Evolutionary conservation across 2,797 vertebrate species (phyloP).

Genomic region (Spea hammondii): DNA sequence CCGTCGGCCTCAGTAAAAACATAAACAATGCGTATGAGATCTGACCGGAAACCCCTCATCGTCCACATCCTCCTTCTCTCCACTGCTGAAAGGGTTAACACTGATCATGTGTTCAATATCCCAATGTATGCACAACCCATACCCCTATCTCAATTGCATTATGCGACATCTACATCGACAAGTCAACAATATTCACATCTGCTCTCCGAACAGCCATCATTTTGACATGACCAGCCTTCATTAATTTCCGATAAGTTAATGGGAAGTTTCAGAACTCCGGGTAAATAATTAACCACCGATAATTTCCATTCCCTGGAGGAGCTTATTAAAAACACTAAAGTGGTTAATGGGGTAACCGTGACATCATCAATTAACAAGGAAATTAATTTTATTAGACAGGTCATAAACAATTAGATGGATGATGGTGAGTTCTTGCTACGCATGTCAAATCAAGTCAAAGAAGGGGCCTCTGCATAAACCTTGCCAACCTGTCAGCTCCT

Average conservation of each 20-base stretch:
- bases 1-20: too few species aligned
- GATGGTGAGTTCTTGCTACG: slow-evolving; percentile 31
- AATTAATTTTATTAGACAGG: slow-evolving; percentile 51
- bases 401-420: slow-evolving; percentile 46
- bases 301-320: not conserved
- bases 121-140: too few species aligned
- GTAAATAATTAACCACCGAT: not conserved
- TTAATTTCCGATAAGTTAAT: slow-evolving; percentile 36
- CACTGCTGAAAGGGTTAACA: too few species aligned
- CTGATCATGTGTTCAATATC: too few species aligned
- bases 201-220: not conserved
- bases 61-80: too few species aligned
- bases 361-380: slow-evolving; percentile 50
- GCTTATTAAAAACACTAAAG: slow-evolving; percentile 34
- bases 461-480: slow-evolving; percentile 4
- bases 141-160: too few species aligned
- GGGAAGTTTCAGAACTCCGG: slow-evolving; percentile 6
- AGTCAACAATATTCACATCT: too few species aligned
- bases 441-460: slow-evolving; percentile 45
- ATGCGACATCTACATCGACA: too few species aligned
- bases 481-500: slow-evolving; percentile 26
- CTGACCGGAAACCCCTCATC: too few species aligned
- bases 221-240: slow-evolving; percentile 13
- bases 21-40: too few species aligned
- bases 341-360: slow-evolving; percentile 44